These are phyloP conservation scores for Drosophila dives DNA, from an alignment of 2,888 invertebrate genomes.

Conservation along the genomic window DNA sequence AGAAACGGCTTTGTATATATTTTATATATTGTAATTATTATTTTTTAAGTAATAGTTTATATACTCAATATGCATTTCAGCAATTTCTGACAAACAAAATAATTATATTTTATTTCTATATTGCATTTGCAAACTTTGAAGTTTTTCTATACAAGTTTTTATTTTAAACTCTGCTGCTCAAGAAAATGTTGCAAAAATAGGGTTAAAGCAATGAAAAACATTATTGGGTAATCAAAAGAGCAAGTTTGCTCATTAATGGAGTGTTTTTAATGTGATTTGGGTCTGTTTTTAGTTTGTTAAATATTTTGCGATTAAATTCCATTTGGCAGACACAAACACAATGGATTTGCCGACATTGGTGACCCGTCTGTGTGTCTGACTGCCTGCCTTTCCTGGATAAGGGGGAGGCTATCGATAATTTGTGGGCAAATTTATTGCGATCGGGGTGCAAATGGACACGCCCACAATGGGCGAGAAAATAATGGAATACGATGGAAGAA, in stretches of 20 bases:
- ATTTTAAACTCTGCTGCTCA: not conserved
- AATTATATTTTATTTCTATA: not conserved
- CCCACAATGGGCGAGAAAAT: conserved; percentile 57
- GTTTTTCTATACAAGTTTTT: not conserved
- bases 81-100: not conserved
- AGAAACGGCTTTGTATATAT: too few relatives aligned
- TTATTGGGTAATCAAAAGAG: not conserved
- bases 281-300: not conserved
- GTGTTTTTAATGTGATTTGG: not conserved
- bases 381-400: not conserved
- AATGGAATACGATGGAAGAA: conserved; percentile 47
- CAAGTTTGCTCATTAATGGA: not conserved
- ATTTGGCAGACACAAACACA: conserved; percentile 22
- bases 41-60: not conserved
- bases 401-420: conserved; percentile 69
- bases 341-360: conserved; percentile 54
- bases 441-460: conserved; percentile 69
- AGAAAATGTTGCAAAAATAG: conserved; percentile 7
- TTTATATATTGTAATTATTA: too few relatives aligned
- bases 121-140: not conserved
- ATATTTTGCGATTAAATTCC: conserved; percentile 61
- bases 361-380: not conserved
- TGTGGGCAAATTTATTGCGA: conserved; percentile 76
- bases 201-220: not conserved
- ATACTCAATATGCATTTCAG: not conserved